Conservation (phyloP, 2,888 invertebrate genomes). For the Ceratothoa steindachneri region DNA sequence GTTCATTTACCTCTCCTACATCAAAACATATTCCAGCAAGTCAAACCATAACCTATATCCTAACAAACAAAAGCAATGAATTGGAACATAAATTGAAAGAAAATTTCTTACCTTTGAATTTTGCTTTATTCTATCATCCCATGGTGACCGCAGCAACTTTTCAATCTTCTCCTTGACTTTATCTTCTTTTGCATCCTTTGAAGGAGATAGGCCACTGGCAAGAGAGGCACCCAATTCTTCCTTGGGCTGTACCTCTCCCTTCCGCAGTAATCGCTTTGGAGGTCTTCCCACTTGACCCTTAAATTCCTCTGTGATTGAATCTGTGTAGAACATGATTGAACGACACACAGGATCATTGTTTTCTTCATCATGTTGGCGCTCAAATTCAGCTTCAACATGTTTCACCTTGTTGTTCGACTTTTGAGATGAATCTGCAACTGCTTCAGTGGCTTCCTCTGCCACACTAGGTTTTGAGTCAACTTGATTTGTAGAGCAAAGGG, state of each 20-base stretch:
- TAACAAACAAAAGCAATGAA: too few relatives aligned
- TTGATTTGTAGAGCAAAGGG: conserved; percentile 25
- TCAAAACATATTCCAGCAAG: too few relatives aligned
- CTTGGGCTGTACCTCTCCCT: conserved; percentile 16
- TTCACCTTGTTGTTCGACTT: neutral
- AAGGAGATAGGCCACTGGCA: conserved; percentile 10
- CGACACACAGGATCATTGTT: neutral
- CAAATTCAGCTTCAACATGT: neutral
- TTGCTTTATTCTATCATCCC: conserved; percentile 40
- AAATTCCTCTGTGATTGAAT: conserved; percentile 31
- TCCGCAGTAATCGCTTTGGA: conserved; percentile 26
- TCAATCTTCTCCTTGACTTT: conserved; percentile 45
- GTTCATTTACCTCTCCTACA: too few relatives aligned
- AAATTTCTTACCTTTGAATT: conserved; percentile 1
- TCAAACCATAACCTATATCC: too few relatives aligned
- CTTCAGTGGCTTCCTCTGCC: neutral
- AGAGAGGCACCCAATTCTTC: conserved; percentile 15
- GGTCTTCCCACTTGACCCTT: conserved; percentile 41
- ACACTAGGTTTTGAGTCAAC: neutral
- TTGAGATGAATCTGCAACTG: neutral
- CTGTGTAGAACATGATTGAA: conserved; percentile 33
- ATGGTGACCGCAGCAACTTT: conserved; percentile 41
- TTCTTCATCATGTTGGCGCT: neutral
- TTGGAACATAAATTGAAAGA: too few relatives aligned
- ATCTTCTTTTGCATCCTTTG: conserved; percentile 29